Percentiles rank a stretch among this genome's conserved stretches.
phyloP scores from a whole-genome alignment of 2,888 invertebrate species.

The Oasisia sp. region DNA sequence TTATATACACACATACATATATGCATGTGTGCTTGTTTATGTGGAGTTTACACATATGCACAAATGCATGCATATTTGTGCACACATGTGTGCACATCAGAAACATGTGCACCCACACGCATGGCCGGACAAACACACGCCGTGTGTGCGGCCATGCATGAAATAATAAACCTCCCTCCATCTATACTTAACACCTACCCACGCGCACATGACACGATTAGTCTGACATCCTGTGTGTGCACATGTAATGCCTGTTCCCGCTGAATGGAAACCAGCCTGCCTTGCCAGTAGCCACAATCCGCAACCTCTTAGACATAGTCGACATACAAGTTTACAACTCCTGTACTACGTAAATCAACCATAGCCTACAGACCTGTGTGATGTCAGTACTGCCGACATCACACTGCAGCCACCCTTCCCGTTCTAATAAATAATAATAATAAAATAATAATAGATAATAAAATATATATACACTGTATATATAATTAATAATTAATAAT shows the following conservation, averaged over 20 bases:
- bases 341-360: not conserved
- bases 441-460: too few species aligned
- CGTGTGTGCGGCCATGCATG: not conserved
- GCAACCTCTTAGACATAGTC: not conserved
- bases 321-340: not conserved
- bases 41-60: too few species aligned
- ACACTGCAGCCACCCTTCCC: not conserved
- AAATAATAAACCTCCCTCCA: not conserved
- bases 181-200: not conserved
- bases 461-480: too few species aligned
- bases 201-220: not conserved
- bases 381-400: not conserved
- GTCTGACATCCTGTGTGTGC: not conserved
- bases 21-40: too few species aligned
- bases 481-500: too few species aligned
- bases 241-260: not conserved
- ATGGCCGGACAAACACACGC: not conserved
- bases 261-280: not conserved
- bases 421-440: not conserved
- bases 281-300: not conserved
- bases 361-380: not conserved
- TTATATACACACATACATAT: too few species aligned
- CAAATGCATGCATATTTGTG: not conserved
- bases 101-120: not conserved
- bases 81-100: not conserved